Conservation (phyloP, 2,797 vertebrate genomes). For the Echiichthys vipera region DNA sequence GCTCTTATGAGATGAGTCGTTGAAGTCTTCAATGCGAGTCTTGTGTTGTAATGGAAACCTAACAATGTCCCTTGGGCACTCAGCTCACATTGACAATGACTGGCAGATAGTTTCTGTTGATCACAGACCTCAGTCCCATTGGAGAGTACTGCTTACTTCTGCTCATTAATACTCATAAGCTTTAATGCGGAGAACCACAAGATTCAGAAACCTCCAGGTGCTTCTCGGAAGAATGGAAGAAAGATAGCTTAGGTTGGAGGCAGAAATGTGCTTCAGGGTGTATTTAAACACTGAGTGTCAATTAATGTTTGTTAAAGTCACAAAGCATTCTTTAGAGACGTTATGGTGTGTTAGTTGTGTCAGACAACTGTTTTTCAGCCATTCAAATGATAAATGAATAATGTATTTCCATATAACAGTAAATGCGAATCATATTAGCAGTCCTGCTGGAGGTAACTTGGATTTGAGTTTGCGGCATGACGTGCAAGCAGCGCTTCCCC, state of each 20-base stretch:
- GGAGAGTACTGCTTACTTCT: conserved; percentile 32
- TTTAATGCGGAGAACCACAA: conserved; percentile 34
- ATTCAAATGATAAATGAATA: conserved; percentile 6
- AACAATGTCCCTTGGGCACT: conserved; percentile 62
- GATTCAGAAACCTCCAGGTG: conserved; percentile 39
- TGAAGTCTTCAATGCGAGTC: conserved; percentile 26
- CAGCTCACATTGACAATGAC: conserved; percentile 57
- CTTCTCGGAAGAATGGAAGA: conserved; percentile 29
- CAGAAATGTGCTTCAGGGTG: conserved; percentile 26
- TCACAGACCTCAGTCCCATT: conserved; percentile 58
- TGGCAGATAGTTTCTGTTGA: conserved; percentile 63
- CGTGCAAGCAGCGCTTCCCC: conserved; percentile 16
- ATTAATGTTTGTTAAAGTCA: neutral
- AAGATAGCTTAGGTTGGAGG: conserved; percentile 35
- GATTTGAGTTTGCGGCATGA: conserved; percentile 52
- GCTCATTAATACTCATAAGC: conserved; percentile 62
- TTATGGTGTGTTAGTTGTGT: neutral
- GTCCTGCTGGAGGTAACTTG: conserved; percentile 41
- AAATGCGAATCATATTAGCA: conserved; percentile 22
- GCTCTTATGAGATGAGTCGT: conserved; percentile 43
- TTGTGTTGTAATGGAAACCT: conserved; percentile 53
- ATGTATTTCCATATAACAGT: neutral
- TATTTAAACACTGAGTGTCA: conserved; percentile 27
- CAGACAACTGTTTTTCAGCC: conserved; percentile 7
- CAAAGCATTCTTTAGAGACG: conserved; percentile 5